A percentile compares a stretch with the other conserved stretches of the same genome.
Evolutionary conservation across 1,140 invertebrate species (phyloP).

Genomic region (Monochamus saltuarius): DNA sequence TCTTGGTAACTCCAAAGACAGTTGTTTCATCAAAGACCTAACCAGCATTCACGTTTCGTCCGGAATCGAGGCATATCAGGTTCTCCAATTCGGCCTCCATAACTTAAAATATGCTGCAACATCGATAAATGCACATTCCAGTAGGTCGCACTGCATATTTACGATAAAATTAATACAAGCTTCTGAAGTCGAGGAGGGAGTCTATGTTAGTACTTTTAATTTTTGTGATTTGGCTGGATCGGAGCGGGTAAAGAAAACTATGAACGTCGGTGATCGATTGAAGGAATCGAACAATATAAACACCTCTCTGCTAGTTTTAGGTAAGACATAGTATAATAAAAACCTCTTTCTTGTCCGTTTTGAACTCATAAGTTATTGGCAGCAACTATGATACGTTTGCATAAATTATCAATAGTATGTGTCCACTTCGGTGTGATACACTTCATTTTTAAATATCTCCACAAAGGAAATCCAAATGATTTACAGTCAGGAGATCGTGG

Average conservation of each 20-base stretch:
- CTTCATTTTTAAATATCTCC: too few relatives aligned
- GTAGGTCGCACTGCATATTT: slow-evolving; percentile 86
- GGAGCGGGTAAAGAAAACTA: slow-evolving; percentile 83
- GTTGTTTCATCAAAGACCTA: slow-evolving; percentile 76
- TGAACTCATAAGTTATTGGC: too few relatives aligned
- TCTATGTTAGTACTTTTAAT: slow-evolving; percentile 57
- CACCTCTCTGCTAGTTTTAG: slow-evolving; percentile 81
- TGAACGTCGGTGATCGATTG: slow-evolving; percentile 78
- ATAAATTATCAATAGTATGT: too few relatives aligned
- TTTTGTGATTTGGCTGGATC: slow-evolving; percentile 92
- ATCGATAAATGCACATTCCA: slow-evolving; percentile 80
- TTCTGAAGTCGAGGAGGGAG: slow-evolving; percentile 11
- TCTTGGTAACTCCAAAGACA: slow-evolving; percentile 64
- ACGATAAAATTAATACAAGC: slow-evolving; percentile 71
- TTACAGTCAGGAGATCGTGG: too few relatives aligned
- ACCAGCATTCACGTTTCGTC: slow-evolving; percentile 71
- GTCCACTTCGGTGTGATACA: too few relatives aligned
- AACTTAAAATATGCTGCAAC: slow-evolving; percentile 85
- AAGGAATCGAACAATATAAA: slow-evolving; percentile 92
- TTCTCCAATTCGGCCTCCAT: slow-evolving; percentile 74
- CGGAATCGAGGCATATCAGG: slow-evolving; percentile 76
- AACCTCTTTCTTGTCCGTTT: too few relatives aligned
- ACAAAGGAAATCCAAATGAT: too few relatives aligned
- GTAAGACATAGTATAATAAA: too few relatives aligned
- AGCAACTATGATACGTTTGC: too few relatives aligned